Conservation (phyloP, 2,113 vertebrate species). For the Pterophyllum scalare region DNA sequence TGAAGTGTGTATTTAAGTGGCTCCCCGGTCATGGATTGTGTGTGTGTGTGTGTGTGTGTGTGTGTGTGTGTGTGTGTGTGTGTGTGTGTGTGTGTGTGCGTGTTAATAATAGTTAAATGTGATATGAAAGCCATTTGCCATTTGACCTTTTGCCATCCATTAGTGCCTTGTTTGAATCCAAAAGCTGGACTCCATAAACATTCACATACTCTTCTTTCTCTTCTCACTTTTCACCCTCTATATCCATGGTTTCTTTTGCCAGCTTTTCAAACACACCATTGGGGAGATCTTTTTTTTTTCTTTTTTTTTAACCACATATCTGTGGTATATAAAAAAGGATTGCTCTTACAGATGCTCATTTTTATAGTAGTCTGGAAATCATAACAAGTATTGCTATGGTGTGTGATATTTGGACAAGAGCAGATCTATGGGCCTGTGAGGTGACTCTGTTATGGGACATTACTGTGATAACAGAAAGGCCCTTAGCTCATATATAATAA, state of each 20-base stretch:
- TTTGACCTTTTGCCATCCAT: conserved; percentile 28
- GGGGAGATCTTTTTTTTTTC: neutral
- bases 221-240: conserved; percentile 1
- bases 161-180: neutral
- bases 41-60: conserved; percentile 1
- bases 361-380: conserved; percentile 69
- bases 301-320: neutral
- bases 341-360: conserved; percentile 53
- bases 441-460: conserved; percentile 37
- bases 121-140: conserved; percentile 14
- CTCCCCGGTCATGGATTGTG: neutral
- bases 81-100: too few relatives aligned
- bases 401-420: conserved; percentile 67
- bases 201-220: neutral
- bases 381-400: conserved; percentile 61
- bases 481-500: conserved; percentile 59
- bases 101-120: conserved; percentile 9
- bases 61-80: too few relatives aligned
- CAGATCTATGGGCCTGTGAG: conserved; percentile 43
- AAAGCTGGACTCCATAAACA: neutral
- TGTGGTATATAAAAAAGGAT: conserved; percentile 52
- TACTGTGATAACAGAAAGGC: conserved; percentile 60
- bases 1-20: conserved; percentile 5
- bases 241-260: conserved; percentile 20
- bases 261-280: conserved; percentile 18